Conservation (phyloP, 2,888 invertebrate species). For the Orthosia gothica region DNA sequence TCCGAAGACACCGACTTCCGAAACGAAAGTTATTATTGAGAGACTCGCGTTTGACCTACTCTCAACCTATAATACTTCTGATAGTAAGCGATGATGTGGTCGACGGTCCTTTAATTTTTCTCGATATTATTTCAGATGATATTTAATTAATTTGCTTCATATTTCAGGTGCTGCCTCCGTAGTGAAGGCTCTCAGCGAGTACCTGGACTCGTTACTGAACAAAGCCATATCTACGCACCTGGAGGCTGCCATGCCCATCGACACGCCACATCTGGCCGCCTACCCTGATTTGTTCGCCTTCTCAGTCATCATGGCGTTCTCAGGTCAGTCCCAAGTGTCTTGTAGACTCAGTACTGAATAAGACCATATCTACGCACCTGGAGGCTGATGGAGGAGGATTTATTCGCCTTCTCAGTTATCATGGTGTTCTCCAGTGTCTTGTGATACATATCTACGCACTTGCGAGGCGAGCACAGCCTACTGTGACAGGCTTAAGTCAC, state of each 20-base stretch:
- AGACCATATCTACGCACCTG: slow-evolving; percentile 93
- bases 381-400: no score
- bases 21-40: no score
- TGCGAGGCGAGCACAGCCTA: no score
- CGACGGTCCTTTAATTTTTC: background rate
- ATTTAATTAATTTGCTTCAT: background rate
- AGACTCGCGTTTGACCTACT: no score
- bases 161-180: slow-evolving; percentile 95
- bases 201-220: slow-evolving; percentile 93
- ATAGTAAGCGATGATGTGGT: no score
- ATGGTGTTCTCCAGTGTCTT: no score
- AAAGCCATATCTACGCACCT: slow-evolving; percentile 93
- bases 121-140: background rate
- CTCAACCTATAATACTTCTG: no score
- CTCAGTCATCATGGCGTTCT: slow-evolving; percentile 93
- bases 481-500: no score
- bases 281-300: slow-evolving; percentile 96
- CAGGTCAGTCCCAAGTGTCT: slow-evolving; percentile 88
- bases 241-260: slow-evolving; percentile 92
- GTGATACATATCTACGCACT: slow-evolving; percentile 89
- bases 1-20: no score
- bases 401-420: no score
- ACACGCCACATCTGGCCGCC: slow-evolving; percentile 92
- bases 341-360: slow-evolving; percentile 92
- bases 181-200: slow-evolving; percentile 95